A percentile compares a stretch with the other conserved stretches of the same genome.
Evolutionary conservation across 2,797 vertebrate species (phyloP).

Genomic region (Poecilia velifera): DNA sequence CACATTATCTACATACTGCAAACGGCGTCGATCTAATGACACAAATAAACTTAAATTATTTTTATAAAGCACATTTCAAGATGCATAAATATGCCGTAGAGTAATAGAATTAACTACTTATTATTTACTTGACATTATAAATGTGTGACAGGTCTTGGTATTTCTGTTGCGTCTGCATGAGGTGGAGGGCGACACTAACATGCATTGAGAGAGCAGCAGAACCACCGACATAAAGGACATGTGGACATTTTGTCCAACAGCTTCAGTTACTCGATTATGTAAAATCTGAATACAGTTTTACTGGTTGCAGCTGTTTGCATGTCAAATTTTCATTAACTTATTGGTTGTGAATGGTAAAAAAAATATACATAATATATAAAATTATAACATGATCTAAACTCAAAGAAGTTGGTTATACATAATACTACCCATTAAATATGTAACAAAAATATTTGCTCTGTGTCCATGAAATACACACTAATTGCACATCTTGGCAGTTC

Average conservation of each 20-base stretch:
- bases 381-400: no score
- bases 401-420: no score
- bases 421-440: no score
- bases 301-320: background rate
- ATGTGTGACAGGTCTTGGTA: background rate
- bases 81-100: no score
- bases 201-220: background rate
- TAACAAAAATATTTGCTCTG: background rate
- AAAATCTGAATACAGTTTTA: background rate
- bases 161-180: background rate
- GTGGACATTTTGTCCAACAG: background rate
- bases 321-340: background rate
- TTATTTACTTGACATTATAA: no score
- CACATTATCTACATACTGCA: background rate
- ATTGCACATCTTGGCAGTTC: slow-evolving; percentile 11
- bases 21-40: background rate
- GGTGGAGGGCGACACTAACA: background rate
- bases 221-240: background rate
- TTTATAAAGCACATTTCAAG: no score
- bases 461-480: slow-evolving; percentile 13
- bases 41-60: no score
- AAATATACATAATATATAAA: no score
- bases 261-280: no score
- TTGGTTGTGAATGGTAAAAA: background rate
- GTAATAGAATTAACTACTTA: no score